phyloP scores from a whole-genome alignment of 2,113 vertebrate species.

The Pterophyllum scalare region DNA sequence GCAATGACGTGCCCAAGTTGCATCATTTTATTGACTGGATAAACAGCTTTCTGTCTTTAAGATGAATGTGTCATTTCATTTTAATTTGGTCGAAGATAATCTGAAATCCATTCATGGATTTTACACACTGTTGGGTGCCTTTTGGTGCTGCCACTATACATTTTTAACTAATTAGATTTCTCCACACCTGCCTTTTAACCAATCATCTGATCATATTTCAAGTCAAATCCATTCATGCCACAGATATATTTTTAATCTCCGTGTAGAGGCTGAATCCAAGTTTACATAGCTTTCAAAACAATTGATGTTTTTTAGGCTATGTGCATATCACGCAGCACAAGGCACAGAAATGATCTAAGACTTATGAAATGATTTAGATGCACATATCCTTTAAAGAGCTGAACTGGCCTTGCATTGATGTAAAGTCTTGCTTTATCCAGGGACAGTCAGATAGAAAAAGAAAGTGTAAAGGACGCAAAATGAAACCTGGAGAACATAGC shows the following conservation, averaged over 20 bases:
- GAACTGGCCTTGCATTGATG: constrained; percentile 26
- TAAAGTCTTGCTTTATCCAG: constrained; percentile 45
- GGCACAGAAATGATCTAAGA: constrained; percentile 19
- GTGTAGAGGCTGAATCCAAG: neutral
- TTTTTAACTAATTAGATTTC: neutral
- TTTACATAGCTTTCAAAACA: constrained; percentile 10
- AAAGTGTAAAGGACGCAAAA: constrained; percentile 48
- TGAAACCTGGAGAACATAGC: constrained; percentile 49
- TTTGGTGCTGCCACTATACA: neutral
- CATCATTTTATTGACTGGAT: neutral
- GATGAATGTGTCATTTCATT: neutral
- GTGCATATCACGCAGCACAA: constrained; percentile 14
- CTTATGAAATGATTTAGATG: constrained; percentile 38
- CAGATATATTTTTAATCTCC: neutral
- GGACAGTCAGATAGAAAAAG: constrained; percentile 23
- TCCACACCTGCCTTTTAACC: neutral
- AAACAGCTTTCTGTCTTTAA: neutral
- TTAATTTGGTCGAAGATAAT: neutral
- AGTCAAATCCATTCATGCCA: neutral
- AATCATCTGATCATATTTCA: constrained; percentile 8
- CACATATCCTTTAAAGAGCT: constrained; percentile 46
- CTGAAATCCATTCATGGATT: neutral
- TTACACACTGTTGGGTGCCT: neutral
- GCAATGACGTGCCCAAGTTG: neutral
- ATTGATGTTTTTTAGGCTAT: neutral